Base-by-base conservation (phyloP, 2,888 invertebrate genomes). In the Gymnoscelis rufifasciata region DNA sequence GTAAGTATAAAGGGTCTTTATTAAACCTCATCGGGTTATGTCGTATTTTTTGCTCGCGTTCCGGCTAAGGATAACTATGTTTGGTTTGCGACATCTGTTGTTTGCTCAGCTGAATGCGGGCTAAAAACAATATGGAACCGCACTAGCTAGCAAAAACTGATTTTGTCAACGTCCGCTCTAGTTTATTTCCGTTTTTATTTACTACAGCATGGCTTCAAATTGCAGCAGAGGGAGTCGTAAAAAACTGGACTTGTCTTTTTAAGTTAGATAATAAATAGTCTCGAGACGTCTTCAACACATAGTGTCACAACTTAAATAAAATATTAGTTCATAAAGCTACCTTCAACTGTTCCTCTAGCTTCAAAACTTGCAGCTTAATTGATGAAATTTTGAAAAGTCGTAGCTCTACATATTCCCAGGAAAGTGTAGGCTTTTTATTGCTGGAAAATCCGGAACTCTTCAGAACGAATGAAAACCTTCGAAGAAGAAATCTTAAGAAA, bases 1-100 rank as follows among this genome's bases (percentile, higher is more conserved):
- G 73, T 71, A 73, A 69, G 70, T 75, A 71, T 74, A 78, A 78
- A 78, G 76, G 67, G 68, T 69, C 72, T 78, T 75, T 78, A 78
- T 76, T 75, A 74, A 69, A 69, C 68, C 71, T 67, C 68, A 68
- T 69, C 65, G 64, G 62, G 62, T 60, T 56, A 61, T 54, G 64
- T 50, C 59, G 64, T 66, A 66, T 69, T 77, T 75, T 75, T 74
- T 71, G 60, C 59, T 52, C 14, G 45, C 33, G 59, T 62, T 60
- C 63, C 64, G 65, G 62, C 64, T 60, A 59, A 63, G 64, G 71
- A 68, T 78, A 80, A 83, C 78, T 75, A 75, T 77, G 78, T 79
- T 81, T 75, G 74, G 66, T 61, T 64, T 61, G 68, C 70, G 68
- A 71, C 73, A 72, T 70, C 69, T 68, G 69, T 57, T 78, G 67